These are phyloP conservation scores for Muntiacus muntjak DNA, from an alignment of 2,113 vertebrate genomes.

Conservation along the genomic window DNA sequence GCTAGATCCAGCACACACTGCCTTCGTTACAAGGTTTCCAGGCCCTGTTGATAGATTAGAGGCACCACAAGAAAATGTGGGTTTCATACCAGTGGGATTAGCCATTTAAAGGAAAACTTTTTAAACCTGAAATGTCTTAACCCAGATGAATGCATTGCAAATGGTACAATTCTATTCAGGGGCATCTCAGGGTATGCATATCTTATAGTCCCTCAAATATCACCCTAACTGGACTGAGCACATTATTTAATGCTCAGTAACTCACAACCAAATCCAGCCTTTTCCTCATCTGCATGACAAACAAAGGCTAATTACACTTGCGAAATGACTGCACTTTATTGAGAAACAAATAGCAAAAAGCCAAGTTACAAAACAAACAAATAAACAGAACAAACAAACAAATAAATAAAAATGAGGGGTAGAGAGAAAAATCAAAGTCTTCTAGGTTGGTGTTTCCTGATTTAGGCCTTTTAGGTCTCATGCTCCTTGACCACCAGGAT, in stretches of 20 bases:
- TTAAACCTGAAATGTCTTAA: constrained; percentile 26
- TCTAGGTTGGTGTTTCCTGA: background rate
- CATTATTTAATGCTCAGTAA: constrained; percentile 51
- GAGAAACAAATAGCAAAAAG: constrained; percentile 50
- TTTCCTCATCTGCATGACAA: constrained; percentile 18
- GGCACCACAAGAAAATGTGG: background rate
- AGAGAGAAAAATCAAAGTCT: background rate
- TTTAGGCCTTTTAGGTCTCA: fast-evolving
- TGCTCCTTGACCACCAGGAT: background rate
- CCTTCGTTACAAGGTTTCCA: background rate
- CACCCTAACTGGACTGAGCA: background rate
- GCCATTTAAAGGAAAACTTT: constrained; percentile 7
- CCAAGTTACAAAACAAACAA: background rate
- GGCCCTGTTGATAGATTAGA: background rate
- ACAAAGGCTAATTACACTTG: constrained; percentile 50
- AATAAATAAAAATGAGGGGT: background rate
- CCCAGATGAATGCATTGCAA: constrained; percentile 36
- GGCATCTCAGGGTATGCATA: constrained; percentile 31
- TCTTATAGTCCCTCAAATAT: constrained; percentile 39
- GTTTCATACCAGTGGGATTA: background rate
- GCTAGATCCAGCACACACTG: background rate
- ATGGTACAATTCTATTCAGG: constrained; percentile 15
- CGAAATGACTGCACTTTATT: background rate
- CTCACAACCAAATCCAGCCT: constrained; percentile 44
- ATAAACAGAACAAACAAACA: background rate